Percentiles rank a stretch among this genome's conserved stretches.
These are phyloP conservation scores for Agrypnia vestita DNA, from an alignment of 1,140 invertebrate species.

Conservation along the genomic window DNA sequence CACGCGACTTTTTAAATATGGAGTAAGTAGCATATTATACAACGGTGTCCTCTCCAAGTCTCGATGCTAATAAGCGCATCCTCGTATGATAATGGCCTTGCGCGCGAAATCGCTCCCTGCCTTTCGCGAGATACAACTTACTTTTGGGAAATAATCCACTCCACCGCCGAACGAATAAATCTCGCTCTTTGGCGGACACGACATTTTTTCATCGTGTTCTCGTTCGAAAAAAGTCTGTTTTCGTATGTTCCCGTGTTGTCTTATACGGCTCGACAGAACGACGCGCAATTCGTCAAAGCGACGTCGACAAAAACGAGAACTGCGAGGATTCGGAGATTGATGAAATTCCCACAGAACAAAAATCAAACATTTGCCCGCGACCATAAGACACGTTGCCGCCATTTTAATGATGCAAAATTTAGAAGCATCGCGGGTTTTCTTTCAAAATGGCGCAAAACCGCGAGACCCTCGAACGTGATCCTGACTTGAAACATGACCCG, in stretches of 20 bases:
- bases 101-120: slow-evolving; percentile 18
- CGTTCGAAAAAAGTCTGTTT: slow-evolving; percentile 12
- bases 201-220: slow-evolving; percentile 17
- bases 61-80: slow-evolving; percentile 31
- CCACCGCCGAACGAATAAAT: slow-evolving; percentile 10
- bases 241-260: slow-evolving; percentile 1
- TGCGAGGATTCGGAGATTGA: not conserved
- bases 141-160: slow-evolving; percentile 37
- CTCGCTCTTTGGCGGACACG: slow-evolving; percentile 12
- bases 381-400: not conserved
- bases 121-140: slow-evolving; percentile 40
- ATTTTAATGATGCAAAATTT: slow-evolving; percentile 20
- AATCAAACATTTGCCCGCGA: not conserved
- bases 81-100: slow-evolving; percentile 19
- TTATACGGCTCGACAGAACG: not conserved
- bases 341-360: slow-evolving; percentile 3
- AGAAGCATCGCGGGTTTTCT: not conserved
- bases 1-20: slow-evolving; percentile 7
- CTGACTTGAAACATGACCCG: not conserved
- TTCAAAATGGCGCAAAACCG: slow-evolving; percentile 5
- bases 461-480: not conserved
- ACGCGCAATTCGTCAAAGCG: slow-evolving; percentile 17
- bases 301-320: not conserved
- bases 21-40: slow-evolving; percentile 3
- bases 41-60: slow-evolving; percentile 16